These are phyloP conservation scores for Myathropa florea DNA, from an alignment of 2,888 invertebrate species.

Conservation along the genomic window DNA sequence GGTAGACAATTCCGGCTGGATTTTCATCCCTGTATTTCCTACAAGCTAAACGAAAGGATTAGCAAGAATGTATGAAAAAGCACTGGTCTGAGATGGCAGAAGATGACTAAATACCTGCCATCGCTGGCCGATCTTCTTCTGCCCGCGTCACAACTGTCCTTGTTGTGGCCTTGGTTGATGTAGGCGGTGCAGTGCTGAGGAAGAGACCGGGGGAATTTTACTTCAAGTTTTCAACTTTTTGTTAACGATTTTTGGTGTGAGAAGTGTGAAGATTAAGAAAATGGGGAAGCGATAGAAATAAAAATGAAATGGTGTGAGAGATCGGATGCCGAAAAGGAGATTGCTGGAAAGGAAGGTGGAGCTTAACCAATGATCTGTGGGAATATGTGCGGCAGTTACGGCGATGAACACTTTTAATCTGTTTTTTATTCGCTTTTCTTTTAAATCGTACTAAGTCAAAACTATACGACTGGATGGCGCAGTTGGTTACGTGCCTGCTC, in stretches of 20 bases:
- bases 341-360: not conserved
- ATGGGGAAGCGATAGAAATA: no score
- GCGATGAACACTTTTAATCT: no score
- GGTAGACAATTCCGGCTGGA: slow-evolving; percentile 65
- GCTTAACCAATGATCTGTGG: no score
- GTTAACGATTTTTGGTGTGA: not conserved
- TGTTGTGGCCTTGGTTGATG: not conserved
- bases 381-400: no score
- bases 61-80: not conserved
- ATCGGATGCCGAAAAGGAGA: not conserved
- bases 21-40: slow-evolving; percentile 46
- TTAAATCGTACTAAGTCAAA: no score
- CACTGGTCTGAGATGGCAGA: not conserved
- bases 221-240: not conserved
- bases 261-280: no score
- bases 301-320: no score
- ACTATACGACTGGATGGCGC: no score
- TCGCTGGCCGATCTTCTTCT: not conserved
- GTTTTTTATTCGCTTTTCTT: no score
- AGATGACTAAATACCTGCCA: not conserved
- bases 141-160: not conserved
- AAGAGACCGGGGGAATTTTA: not conserved
- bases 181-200: not conserved
- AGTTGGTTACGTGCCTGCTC: no score
- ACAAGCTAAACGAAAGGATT: slow-evolving; percentile 55